These are phyloP conservation scores for Lasiommata megera DNA, from an alignment of 2,888 invertebrate species.

Conservation along the genomic window DNA sequence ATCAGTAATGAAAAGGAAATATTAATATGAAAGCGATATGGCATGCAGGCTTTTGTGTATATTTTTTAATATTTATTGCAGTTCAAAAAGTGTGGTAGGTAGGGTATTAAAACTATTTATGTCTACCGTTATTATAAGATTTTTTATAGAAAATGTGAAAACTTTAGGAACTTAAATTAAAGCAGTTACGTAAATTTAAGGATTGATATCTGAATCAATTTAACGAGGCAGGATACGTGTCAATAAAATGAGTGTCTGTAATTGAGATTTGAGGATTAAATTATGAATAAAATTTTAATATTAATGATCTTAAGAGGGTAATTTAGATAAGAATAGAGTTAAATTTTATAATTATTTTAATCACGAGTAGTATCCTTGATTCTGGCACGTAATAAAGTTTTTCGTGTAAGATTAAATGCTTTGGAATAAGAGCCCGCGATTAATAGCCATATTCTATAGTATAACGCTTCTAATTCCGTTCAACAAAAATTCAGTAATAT, in stretches of 20 bases:
- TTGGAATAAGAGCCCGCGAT: background rate
- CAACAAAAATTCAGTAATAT: too few relatives aligned
- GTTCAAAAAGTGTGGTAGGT: background rate
- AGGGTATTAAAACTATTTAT: background rate
- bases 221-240: constrained; percentile 7
- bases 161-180: too few relatives aligned
- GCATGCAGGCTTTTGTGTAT: constrained; percentile 3
- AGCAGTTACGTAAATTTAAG: background rate
- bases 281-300: constrained; percentile 7
- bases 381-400: constrained; percentile 35
- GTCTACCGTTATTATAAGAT: too few relatives aligned
- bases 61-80: background rate
- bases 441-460: background rate
- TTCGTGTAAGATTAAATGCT: constrained; percentile 45
- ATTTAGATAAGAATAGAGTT: constrained; percentile 25
- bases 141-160: too few relatives aligned
- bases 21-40: constrained; percentile 22
- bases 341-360: constrained; percentile 25
- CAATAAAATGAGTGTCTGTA: constrained; percentile 7
- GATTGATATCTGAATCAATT: background rate
- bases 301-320: constrained; percentile 7
- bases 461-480: too few relatives aligned
- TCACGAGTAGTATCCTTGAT: constrained; percentile 30
- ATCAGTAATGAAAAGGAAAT: constrained; percentile 25
- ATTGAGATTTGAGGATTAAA: constrained; percentile 14